These are phyloP conservation scores for Cichlasoma orientale DNA, from an alignment of 2,797 vertebrate species.

Conservation along the genomic window DNA sequence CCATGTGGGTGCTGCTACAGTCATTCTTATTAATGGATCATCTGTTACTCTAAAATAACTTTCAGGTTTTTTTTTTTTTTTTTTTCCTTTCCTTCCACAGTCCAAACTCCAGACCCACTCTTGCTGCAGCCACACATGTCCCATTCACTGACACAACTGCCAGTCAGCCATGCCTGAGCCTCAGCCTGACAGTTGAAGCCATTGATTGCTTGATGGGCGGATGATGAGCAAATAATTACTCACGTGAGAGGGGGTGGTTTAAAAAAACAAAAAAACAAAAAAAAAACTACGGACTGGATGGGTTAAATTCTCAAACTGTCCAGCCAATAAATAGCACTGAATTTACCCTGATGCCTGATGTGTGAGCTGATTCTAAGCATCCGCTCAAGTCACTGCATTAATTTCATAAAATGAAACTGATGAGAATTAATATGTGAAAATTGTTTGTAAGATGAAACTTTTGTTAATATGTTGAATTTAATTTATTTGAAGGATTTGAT, in stretches of 20 bases:
- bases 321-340: not conserved
- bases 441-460: slow-evolving; percentile 36
- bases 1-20: too few species aligned
- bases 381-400: slow-evolving; percentile 16
- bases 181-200: slow-evolving; percentile 20
- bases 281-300: not conserved
- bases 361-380: slow-evolving; percentile 3
- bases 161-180: slow-evolving; percentile 88
- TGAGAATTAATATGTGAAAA: slow-evolving; percentile 23
- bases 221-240: slow-evolving; percentile 12
- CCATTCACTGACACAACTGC: slow-evolving; percentile 90
- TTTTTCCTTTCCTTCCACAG: slow-evolving; percentile 66
- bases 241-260: not conserved
- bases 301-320: not conserved
- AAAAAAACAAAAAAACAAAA: not conserved
- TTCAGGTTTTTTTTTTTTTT: not conserved
- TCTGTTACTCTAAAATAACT: not conserved
- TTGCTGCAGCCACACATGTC: slow-evolving; percentile 90
- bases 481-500: slow-evolving; percentile 91
- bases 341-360: not conserved
- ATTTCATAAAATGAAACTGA: slow-evolving; percentile 11
- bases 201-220: slow-evolving; percentile 12
- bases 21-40: accelerated
- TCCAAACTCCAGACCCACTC: slow-evolving; percentile 88
- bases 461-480: slow-evolving; percentile 81